Base-by-base conservation (phyloP, 2,888 invertebrate species). In the Caenorhabditis doughertyi region DNA sequence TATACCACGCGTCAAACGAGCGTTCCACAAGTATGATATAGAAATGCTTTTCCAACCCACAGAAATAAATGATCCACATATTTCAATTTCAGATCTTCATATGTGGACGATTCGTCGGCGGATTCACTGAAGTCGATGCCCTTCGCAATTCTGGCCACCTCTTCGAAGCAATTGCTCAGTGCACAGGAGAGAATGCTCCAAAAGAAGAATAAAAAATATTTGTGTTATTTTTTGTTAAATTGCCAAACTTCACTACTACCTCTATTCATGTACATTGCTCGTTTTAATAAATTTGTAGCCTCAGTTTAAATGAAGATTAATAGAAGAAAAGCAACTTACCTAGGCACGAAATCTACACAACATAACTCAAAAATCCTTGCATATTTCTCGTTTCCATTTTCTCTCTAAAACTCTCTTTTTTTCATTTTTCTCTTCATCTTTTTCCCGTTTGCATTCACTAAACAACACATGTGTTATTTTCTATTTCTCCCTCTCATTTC, bases 81-180 rank as follows among this genome's bases (percentile, higher is more conserved):
- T n/a, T n/a, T n/a, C 3, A 9, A 18, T 62, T 83, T 44, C 55
- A 88, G 88, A 86, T 88, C 64, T 88, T 88, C 83, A 86, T 88
- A 27, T 88, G 88, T 49, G 88, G 88, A 1, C 82, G 84, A 27
- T 87, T 88, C 65, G 65, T 88, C 29, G 88, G 88, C 29, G 90
- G 91, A 18, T 91, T 73, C 79, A 89, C 89, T 2, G 90, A 91
- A 58, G 79, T 91, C 55, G 79, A 86, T 7, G 84, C 83, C 21
- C 86, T 91, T n/a, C 64, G 80, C 27, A 84, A 89, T 60, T 74
- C 86, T 27, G 85, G 85, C 16, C 79, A 87, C 27, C 79, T 91
- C 13, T 73, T 85, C 53, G 84, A 87, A 39, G 80, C 76, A 4
- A 77, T 90, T 35, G 81, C 81, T 9, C 82, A 89, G 53, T 90